Evolutionary conservation across 2,113 vertebrate species (phyloP), one percentile per base, ranked within the genome.

Genomic region (Uropsilus gracilis): DNA sequence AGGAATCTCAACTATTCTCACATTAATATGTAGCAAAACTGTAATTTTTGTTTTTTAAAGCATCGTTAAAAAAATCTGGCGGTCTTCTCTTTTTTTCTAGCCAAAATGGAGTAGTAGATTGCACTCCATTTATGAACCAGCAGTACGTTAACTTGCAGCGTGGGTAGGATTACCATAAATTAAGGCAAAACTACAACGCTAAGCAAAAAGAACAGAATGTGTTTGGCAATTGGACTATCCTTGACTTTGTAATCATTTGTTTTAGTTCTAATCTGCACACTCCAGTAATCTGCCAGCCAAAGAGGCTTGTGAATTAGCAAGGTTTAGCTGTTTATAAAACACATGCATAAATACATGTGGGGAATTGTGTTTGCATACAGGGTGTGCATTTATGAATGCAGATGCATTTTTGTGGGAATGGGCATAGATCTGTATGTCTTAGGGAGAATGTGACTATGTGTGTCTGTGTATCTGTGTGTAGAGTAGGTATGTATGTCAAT

Each of bases 121-220:
- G 66, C 66, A 84, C 91, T 96, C 86, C 91, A n/a, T 93, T 95
- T 96, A 94, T 53, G 95, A 93, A 96, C 84, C 24, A 81, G 75
- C 76, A 84, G 46, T 85, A 90, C 59, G 14, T 89, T 94, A 63
- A 83, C 75, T 94, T 93, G 72, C 83, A 96, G 84, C 5, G 4
- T 90, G 94, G 94, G 84, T 66, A 87, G 80, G 95, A 96, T 96
- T 97, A 97, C 80, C 93, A 96, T 97, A 97, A 94, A 97, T 97
- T 96, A 97, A 97, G 93, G 61, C 86, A 95, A 93, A 96, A 97
- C 94, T 87, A 93, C 87, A 96, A 95, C 55, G 26, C 86, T 59
- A 89, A 91, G 95, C 91, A 95, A 95, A 95, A 96, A 94, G 95
- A 97, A 96, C 96, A 96, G 89, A 96, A 94, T 91, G 91, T 95